Percentiles rank a stretch among this genome's conserved stretches.
phyloP scores from a whole-genome alignment of 2,888 invertebrate species.

The Lithophane socia region DNA sequence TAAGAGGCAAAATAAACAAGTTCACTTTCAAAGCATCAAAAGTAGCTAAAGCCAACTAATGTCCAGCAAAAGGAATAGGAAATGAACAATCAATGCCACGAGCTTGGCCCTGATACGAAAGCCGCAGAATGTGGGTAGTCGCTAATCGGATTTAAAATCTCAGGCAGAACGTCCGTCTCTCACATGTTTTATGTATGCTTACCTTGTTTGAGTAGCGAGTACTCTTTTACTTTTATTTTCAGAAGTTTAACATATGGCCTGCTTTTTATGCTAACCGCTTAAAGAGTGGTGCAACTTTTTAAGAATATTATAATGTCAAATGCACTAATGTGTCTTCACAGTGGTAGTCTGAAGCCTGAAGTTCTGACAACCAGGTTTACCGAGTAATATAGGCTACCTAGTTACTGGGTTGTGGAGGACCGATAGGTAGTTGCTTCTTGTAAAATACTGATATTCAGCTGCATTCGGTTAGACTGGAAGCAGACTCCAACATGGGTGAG shows the following conservation, averaged over 20 bases:
- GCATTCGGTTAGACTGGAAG: background rate
- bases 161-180: constrained; percentile 32
- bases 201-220: constrained; percentile 37
- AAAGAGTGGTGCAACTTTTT: constrained; percentile 8
- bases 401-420: background rate
- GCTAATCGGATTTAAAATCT: constrained; percentile 61
- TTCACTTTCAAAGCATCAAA: constrained; percentile 2
- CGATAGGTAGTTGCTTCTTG: background rate
- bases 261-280: constrained; percentile 1
- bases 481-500: background rate
- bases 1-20: background rate
- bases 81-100: constrained; percentile 49
- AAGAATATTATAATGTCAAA: background rate
- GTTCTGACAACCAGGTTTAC: background rate
- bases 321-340: background rate
- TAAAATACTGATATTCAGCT: background rate
- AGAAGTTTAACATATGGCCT: constrained; percentile 14
- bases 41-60: background rate
- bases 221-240: constrained; percentile 34
- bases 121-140: constrained; percentile 38
- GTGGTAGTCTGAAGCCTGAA: background rate
- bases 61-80: constrained; percentile 12
- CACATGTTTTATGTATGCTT: constrained; percentile 52
- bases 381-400: background rate
- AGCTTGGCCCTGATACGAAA: constrained; percentile 4